phyloP scores from a whole-genome alignment of 2,797 vertebrate species.

The Tamandua tetradactyla region DNA sequence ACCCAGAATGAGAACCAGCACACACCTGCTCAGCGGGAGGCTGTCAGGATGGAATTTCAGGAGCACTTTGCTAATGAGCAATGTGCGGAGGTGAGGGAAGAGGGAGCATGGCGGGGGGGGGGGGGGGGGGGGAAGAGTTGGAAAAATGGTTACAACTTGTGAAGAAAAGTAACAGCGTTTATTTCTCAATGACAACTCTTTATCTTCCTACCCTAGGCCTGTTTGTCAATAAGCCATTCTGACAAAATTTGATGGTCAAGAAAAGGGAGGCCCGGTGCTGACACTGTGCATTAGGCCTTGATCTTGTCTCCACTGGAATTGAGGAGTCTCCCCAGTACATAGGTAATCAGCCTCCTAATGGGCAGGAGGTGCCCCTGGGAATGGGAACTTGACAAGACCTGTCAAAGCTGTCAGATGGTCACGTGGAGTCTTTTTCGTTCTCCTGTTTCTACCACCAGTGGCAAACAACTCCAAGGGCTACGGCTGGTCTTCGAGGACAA shows the following conservation, averaged over 20 bases:
- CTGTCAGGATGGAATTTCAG: background rate
- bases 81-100: background rate
- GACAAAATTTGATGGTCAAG: conserved; percentile 67
- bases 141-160: conserved; percentile 57
- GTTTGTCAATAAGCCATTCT: conserved; percentile 74
- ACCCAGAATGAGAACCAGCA: background rate
- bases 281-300: conserved; percentile 52
- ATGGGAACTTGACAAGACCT: conserved; percentile 71
- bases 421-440: conserved; percentile 13
- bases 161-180: conserved; percentile 62
- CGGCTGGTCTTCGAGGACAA: background rate
- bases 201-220: conserved; percentile 72
- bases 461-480: background rate
- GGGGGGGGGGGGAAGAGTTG: background rate
- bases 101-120: background rate
- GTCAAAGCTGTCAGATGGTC: conserved; percentile 67
- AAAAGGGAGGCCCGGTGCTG: conserved; percentile 2
- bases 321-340: conserved; percentile 46
- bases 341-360: conserved; percentile 74
- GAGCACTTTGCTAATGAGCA: background rate
- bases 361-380: conserved; percentile 66
- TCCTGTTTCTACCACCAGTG: background rate
- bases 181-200: conserved; percentile 72
- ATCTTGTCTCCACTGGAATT: conserved; percentile 66
- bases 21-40: fast-evolving